These are phyloP conservation scores for Hydropsyche betteni DNA, from an alignment of 2,888 invertebrate species.

Conservation along the genomic window DNA sequence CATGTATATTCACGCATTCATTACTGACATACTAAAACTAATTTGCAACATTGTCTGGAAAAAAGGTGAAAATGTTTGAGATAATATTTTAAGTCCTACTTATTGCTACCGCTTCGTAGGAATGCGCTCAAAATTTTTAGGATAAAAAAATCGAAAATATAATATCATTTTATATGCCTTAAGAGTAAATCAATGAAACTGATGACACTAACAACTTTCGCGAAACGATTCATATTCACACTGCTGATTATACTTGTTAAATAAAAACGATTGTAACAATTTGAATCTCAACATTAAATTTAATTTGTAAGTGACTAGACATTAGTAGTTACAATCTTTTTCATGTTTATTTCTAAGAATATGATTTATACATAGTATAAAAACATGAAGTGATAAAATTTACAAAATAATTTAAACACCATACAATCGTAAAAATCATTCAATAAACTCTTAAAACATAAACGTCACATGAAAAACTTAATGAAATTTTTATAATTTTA, in stretches of 20 bases:
- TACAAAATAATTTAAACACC: too few species aligned
- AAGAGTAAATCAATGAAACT: background rate
- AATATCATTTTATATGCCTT: background rate
- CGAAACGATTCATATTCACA: background rate
- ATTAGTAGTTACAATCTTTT: background rate
- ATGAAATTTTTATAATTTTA: too few species aligned
- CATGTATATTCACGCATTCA: too few species aligned
- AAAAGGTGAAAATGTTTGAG: too few species aligned
- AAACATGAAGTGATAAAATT: too few species aligned
- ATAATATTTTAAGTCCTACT: background rate
- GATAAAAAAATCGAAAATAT: constrained; percentile 17
- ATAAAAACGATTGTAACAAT: constrained; percentile 4
- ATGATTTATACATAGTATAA: too few species aligned
- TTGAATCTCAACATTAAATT: constrained; percentile 12
- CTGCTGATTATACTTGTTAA: background rate
- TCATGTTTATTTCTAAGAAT: too few species aligned
- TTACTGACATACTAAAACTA: too few species aligned
- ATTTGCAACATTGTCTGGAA: too few species aligned
- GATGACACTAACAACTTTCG: background rate
- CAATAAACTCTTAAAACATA: constrained; percentile 9
- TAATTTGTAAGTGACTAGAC: constrained; percentile 9
- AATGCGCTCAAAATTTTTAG: constrained; percentile 6
- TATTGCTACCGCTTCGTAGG: constrained; percentile 1
- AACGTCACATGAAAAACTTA: background rate
- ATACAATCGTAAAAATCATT: background rate